Base-by-base conservation (phyloP, 2,797 vertebrate species). In the Acanthurus tractus region DNA sequence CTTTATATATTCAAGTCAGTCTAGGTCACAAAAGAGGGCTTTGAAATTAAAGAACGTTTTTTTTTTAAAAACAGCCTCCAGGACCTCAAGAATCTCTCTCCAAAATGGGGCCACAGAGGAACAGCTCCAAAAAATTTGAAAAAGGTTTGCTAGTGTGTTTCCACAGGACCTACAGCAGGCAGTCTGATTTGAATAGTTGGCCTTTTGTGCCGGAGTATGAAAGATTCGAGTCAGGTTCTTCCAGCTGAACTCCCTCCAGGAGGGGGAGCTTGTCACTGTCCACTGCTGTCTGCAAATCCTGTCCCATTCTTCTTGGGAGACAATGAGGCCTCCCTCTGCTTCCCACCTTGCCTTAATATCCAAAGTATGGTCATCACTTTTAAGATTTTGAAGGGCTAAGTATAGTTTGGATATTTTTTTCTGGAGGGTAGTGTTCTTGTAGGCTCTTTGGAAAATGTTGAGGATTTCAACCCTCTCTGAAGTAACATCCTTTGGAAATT, bases 231-330 rank as follows among this genome's bases (percentile, higher is more conserved):
- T 34, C 45, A n/a, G 4, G 15, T 49, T 46, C 14, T 46, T 22
- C 20, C 20, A 45, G 20, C 22, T 44, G 58, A 15, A 44, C 25
- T 44, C 18, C 17, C 36, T 59, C 38, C 57, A 42, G n/a, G 11
- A 22, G 12, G 38, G n/a, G 8, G 38, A 59, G 17, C 61, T 34
- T 7, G 44, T 34, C 34, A 53, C 14, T 66, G 13, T 20, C 63
- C 63, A 66, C 7, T 42, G 49, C 36, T 38, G 49, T 66, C n/a
- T 11, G 34, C 48, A 49, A 8, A 8, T 46, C 59, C 59, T 45
- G 14, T 18, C 42, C 45, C 46, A 49, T 14, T 67, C 52, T 9
- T 67, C 40, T 9, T 44, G 46, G 10, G 52, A 40, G 11, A 44
- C 10, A 29, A 22, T 55, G 46, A 45, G 1, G 36, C 57, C 13